phyloP scores from a whole-genome alignment of 2,113 vertebrate species.

The Phalacrocorax pelagicus region DNA sequence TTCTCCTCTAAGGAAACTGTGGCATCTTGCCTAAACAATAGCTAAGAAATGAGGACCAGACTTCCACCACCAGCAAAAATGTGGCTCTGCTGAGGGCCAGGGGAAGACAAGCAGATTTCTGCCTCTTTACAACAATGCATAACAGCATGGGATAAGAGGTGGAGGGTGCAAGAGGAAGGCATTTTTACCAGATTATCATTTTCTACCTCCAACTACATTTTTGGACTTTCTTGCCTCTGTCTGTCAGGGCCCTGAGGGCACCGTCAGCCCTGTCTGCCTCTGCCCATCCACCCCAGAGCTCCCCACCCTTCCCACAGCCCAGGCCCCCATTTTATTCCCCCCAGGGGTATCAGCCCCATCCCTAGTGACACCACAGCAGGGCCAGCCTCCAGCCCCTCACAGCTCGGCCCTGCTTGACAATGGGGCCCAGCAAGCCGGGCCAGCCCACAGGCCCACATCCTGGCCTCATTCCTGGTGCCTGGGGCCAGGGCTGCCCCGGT shows the following conservation, averaged over 20 bases:
- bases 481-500: neutral
- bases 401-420: accelerated
- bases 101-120: neutral
- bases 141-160: accelerated
- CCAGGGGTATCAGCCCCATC: neutral
- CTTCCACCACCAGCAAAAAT: neutral
- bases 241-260: neutral
- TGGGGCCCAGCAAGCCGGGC: neutral
- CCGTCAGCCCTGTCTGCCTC: neutral
- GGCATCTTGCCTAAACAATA: neutral
- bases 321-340: neutral
- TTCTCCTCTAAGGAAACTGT: neutral
- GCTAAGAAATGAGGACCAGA: accelerated
- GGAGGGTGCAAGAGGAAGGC: neutral
- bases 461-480: accelerated
- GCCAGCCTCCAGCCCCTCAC: neutral
- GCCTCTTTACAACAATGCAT: accelerated
- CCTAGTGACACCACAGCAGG: neutral
- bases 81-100: neutral
- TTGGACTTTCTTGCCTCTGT: neutral
- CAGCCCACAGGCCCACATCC: neutral
- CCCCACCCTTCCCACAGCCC: accelerated
- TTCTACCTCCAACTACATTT: neutral
- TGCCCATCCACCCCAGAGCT: neutral
- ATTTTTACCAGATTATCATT: neutral